Percentiles rank a stretch among this genome's conserved stretches.
These are phyloP conservation scores for Epinephelus coioides DNA, from an alignment of 2,797 vertebrate genomes.

Conservation along the genomic window DNA sequence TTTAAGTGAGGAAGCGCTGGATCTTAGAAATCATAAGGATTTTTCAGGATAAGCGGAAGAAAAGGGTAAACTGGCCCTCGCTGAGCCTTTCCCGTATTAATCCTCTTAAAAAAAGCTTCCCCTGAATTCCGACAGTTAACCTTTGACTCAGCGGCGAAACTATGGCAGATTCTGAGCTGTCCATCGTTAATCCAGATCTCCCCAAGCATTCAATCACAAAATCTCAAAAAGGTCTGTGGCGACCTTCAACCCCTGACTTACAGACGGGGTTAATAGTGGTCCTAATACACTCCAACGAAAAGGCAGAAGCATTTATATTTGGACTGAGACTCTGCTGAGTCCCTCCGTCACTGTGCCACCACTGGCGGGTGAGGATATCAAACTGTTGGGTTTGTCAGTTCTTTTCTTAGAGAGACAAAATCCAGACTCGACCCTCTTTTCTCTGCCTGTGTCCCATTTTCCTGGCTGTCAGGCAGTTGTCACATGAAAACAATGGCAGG, in stretches of 20 bases:
- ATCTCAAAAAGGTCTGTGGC: conserved; percentile 32
- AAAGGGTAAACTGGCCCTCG: conserved; percentile 52
- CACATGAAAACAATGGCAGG: conserved; percentile 78
- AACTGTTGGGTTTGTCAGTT: conserved; percentile 73
- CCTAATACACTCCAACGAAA: conserved; percentile 38
- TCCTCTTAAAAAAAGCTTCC: conserved; percentile 71
- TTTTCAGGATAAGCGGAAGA: conserved; percentile 58
- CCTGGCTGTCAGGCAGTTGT: conserved; percentile 76
- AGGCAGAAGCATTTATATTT: conserved; percentile 51
- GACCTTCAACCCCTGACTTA: conserved; percentile 47
- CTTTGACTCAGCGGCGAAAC: conserved; percentile 56
- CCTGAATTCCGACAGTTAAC: conserved; percentile 55
- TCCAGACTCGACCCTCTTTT: conserved; percentile 73
- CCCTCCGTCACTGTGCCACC: conserved; percentile 50
- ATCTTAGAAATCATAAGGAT: conserved; percentile 56
- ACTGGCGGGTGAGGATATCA: conserved; percentile 64
- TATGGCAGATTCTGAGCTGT: conserved; percentile 46
- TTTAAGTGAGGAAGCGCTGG: conserved; percentile 50
- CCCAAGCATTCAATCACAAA: conserved; percentile 47
- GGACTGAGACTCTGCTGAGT: conserved; percentile 25
- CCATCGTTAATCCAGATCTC: conserved; percentile 60
- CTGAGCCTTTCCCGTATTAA: conserved; percentile 60
- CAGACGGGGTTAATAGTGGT: conserved; percentile 52
- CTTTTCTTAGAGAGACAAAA: conserved; percentile 76
- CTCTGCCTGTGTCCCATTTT: conserved; percentile 77